Base-by-base conservation (phyloP, 1,140 invertebrate genomes). In the Pseudomyrmex sp. region DNA sequence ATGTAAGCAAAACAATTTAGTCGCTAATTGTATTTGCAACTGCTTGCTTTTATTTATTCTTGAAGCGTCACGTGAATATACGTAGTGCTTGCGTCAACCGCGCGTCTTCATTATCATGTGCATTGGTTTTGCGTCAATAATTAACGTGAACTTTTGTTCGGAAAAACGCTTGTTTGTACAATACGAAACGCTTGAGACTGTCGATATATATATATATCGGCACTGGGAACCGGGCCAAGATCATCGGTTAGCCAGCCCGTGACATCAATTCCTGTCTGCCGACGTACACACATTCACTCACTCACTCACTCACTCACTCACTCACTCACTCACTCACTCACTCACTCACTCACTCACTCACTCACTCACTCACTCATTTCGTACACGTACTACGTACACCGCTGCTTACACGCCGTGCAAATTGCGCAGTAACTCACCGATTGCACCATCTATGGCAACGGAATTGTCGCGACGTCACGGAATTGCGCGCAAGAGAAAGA, bases 221-320 rank as follows among this genome's bases (percentile, higher is more conserved):
- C 68, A 84, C 48, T 79, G 88, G 88, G 88, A 90, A 90, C 63
- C 80, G 89, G 89, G 89, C 86, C 89, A 88, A 90, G 89, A 90
- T 85, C 89, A 89, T 83, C 84, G 86, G 77, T 76, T 69, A 66
- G 76, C 75, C 79, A 68, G 75, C 80, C 80, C 82, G 82, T 86
- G 89, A 88, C 88, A 90, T 89, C 89, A 85, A 90, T 90, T 85
- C 82, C 84, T 76, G 72, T 79, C 52, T 68, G 69, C 5, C 68
- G 61, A 72, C 63, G 48, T 68, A n/a, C n/a, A 65, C 35, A 58
- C 35, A 13, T 10, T 20, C 18, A 50, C n/a, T 23, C 65, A 52
- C 35, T 50, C 52, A 15, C 69, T 35, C 56, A 20, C 26, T 13
- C 52, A 35, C 23, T 9, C 9, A 62, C 56, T 20, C 13, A 48